Evolutionary conservation across 2,797 vertebrate genomes (phyloP), one percentile per base, ranked within the genome.

Genomic region (Percopsis omiscomaycus): DNA sequence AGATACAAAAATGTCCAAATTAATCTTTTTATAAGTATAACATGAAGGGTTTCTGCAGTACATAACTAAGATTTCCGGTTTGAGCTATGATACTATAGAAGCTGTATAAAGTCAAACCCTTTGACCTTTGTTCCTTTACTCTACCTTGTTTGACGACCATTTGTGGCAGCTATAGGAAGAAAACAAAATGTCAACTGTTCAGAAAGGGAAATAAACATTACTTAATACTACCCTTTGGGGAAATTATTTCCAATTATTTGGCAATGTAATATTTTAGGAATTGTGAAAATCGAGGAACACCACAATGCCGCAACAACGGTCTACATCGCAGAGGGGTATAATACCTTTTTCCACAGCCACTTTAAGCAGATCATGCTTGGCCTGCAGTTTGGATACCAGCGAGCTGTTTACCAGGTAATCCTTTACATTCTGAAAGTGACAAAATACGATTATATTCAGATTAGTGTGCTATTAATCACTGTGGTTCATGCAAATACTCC

Each of bases 351-450:
- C 92, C 29, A 95, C 89, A 28, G 94, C 95, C 46, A 92, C 90
- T 86, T 94, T 91, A 2, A 97, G 92, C 59, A 91, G 86, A 73
- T 96, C 92, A 0, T 94, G 93, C 75, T 95, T 97, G 50, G 93
- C 92, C 75, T 95, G 91, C 29, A 95, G 89, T 84, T 96, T 97
- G 55, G 90, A 92, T 3, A 91, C 90, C 75, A 95, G 66, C 3
- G 92, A 94, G 62, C 91, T 90, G 22, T 86, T 89, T 5, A 85
- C 71, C 12, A 96, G 91, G 75, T 92, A 92, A 5, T 95, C 94
- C 66, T 94, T 94, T 1, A 95, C 87, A 85, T 90, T 95, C 95
- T 97, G 84, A 78, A 75, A 84, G 27, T 71, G 68, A 75, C 52
- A 22, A 62, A 3, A 60, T 28, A 3, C 0, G 3, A 37, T 37